Conservation (phyloP, 1,140 invertebrate genomes). For the Drosophila nasuta region DNA sequence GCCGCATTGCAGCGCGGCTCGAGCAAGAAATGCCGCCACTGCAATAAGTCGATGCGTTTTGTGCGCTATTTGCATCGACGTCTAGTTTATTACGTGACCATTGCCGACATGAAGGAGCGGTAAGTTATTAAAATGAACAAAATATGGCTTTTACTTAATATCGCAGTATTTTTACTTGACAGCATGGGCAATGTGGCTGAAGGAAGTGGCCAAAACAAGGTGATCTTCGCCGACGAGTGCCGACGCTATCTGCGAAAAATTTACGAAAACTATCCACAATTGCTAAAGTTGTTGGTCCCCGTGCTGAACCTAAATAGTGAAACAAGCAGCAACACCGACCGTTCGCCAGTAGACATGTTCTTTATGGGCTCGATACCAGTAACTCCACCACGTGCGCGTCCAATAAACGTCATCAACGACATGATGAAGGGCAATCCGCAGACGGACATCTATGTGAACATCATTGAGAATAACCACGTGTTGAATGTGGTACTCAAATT, state of each 20-base stretch:
- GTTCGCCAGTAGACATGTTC: constrained; percentile 93
- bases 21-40: constrained; percentile 88
- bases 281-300: constrained; percentile 90
- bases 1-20: constrained; percentile 85
- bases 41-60: constrained; percentile 87
- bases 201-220: constrained; percentile 69
- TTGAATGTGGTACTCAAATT: constrained; percentile 88
- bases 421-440: constrained; percentile 93
- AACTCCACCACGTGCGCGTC: constrained; percentile 93
- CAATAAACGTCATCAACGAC: constrained; percentile 89
- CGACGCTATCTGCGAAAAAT: constrained; percentile 90
- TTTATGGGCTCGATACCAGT: constrained; percentile 95
- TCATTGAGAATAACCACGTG: constrained; percentile 88
- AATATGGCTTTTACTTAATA: neutral
- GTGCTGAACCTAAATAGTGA: constrained; percentile 86
- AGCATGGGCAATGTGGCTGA: constrained; percentile 53
- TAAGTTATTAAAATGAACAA: constrained; percentile 5
- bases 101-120: constrained; percentile 83
- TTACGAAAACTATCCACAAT: constrained; percentile 90
- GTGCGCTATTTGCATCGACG: constrained; percentile 88
- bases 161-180: neutral
- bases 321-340: constrained; percentile 64
- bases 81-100: constrained; percentile 86
- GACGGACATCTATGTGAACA: constrained; percentile 90
- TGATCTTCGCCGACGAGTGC: constrained; percentile 87